Evolutionary conservation across 2,113 vertebrate genomes (phyloP).

Genomic region (Chionodraco myersi): DNA sequence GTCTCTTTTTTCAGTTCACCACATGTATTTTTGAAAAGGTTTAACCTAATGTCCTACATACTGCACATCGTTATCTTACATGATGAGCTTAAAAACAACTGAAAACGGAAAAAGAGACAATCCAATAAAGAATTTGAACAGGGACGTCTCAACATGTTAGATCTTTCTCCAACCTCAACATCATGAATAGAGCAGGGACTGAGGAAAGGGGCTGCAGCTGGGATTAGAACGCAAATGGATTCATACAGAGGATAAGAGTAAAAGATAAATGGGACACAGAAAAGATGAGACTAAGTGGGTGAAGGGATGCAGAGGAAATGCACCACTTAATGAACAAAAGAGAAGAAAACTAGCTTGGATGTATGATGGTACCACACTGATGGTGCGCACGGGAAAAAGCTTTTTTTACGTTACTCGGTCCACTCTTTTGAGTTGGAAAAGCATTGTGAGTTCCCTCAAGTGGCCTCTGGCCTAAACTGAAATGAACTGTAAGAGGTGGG

Average conservation of each 20-base stretch:
- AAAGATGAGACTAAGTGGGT: slow-evolving; percentile 47
- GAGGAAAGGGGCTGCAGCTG: slow-evolving; percentile 4
- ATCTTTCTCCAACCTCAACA: slow-evolving; percentile 8
- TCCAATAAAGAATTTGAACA: not conserved
- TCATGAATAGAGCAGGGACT: slow-evolving; percentile 3
- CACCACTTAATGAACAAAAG: slow-evolving; percentile 32
- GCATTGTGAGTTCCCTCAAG: slow-evolving; percentile 23
- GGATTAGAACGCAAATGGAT: slow-evolving; percentile 37
- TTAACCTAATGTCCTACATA: not conserved
- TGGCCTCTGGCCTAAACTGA: slow-evolving; percentile 51
- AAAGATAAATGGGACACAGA: slow-evolving; percentile 33
- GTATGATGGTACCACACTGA: slow-evolving; percentile 15
- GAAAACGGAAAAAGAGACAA: not conserved
- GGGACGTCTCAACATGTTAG: not conserved
- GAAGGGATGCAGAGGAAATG: slow-evolving; percentile 41
- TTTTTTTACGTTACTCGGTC: slow-evolving; percentile 16
- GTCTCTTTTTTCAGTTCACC: not conserved
- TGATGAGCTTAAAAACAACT: not conserved
- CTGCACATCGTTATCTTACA: not conserved
- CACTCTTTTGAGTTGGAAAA: slow-evolving; percentile 24
- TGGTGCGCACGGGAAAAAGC: slow-evolving; percentile 26
- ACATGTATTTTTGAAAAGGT: not conserved
- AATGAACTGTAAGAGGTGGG: slow-evolving; percentile 48
- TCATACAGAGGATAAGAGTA: slow-evolving; percentile 8
- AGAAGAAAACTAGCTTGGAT: slow-evolving; percentile 17